Evolutionary conservation across 2,888 invertebrate genomes (phyloP).

Genomic region (Brassicogethes aeneus): DNA sequence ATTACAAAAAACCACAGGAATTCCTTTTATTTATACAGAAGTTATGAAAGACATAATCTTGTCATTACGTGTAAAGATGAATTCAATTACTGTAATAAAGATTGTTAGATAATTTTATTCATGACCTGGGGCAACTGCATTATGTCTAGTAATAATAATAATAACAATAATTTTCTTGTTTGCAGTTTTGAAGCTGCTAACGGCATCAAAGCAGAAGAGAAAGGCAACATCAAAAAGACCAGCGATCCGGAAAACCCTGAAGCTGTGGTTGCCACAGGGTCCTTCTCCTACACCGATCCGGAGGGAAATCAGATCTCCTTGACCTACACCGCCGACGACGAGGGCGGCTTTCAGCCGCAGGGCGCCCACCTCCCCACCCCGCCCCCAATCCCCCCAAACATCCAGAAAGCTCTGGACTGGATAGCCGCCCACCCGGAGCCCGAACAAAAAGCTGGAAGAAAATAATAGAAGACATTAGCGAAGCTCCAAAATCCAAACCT

Average conservation of each 20-base stretch:
- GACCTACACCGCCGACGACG: constrained; percentile 64
- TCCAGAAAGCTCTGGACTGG: constrained; percentile 65
- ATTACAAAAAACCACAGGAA: too few species aligned
- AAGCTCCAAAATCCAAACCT: too few species aligned
- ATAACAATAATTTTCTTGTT: too few species aligned
- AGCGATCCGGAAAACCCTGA: constrained; percentile 57
- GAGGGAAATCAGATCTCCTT: constrained; percentile 62
- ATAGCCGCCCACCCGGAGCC: constrained; percentile 55
- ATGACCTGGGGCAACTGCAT: too few species aligned
- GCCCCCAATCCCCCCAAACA: constrained; percentile 66
- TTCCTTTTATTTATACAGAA: too few species aligned
- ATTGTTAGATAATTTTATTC: too few species aligned
- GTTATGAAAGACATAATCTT: too few species aligned
- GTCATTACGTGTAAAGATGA: too few species aligned
- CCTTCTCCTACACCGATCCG: constrained; percentile 59
- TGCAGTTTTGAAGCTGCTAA: constrained; percentile 72
- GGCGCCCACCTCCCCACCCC: constrained; percentile 69
- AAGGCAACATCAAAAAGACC: constrained; percentile 66
- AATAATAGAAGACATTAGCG: constrained; percentile 4
- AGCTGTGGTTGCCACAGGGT: constrained; percentile 59
- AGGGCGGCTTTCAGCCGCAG: constrained; percentile 49
- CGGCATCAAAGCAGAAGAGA: constrained; percentile 72
- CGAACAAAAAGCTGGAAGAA: constrained; percentile 28
- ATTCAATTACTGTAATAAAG: too few species aligned
- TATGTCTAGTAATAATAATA: too few species aligned